These are phyloP conservation scores for Eristalis intricaria DNA, from an alignment of 2,888 invertebrate species.

Conservation along the genomic window DNA sequence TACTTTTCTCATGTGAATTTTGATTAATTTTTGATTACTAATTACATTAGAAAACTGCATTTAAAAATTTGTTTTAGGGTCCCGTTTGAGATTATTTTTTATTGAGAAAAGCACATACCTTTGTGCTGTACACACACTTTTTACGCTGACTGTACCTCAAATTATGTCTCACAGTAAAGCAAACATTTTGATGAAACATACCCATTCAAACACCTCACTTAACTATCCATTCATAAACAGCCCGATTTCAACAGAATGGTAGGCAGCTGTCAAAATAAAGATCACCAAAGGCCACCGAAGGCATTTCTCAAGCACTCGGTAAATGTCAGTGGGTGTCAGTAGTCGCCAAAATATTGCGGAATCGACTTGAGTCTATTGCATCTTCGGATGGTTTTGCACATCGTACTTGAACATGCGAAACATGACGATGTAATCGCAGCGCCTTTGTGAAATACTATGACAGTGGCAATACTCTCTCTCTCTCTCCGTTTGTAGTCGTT, in stretches of 20 bases:
- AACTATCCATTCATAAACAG: not conserved
- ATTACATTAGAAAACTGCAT: no score
- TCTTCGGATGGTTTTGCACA: not conserved
- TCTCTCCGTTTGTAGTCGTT: no score
- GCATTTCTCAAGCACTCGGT: not conserved
- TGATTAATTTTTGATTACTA: no score
- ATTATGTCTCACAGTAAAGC: no score
- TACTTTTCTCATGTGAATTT: no score
- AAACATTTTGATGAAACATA: no score
- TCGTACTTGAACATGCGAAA: not conserved
- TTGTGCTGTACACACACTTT: no score
- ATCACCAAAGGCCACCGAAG: not conserved
- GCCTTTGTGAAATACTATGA: not conserved
- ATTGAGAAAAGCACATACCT: no score
- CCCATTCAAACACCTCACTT: not conserved
- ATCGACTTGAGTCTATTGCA: not conserved
- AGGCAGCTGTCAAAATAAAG: not conserved
- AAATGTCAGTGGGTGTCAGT: not conserved
- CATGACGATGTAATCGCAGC: not conserved
- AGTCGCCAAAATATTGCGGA: not conserved
- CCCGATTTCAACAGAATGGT: not conserved
- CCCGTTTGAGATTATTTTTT: no score
- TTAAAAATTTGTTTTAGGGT: no score
- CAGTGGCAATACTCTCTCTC: not conserved
- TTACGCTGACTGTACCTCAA: no score